phyloP scores from a whole-genome alignment of 2,888 invertebrate species.

The Caenorhabditis sp. region DNA sequence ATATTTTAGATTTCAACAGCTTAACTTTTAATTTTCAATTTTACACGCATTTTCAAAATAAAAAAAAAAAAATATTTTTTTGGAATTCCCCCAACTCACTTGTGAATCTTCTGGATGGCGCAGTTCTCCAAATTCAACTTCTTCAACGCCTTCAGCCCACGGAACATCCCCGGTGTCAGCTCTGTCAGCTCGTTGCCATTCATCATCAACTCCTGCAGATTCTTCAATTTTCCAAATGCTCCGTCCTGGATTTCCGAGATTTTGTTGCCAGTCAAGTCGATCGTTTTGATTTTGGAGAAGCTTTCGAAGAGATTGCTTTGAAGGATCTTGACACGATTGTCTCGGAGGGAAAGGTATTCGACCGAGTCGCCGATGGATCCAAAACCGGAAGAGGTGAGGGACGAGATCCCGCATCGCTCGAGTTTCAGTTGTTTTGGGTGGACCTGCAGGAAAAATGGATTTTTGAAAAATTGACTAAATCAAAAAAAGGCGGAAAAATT shows the following conservation, averaged over 20 bases:
- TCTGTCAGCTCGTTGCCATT: conserved; percentile 19
- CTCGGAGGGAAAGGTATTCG: conserved; percentile 69
- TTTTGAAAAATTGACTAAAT: neutral
- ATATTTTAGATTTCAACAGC: no score
- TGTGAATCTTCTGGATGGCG: conserved; percentile 30
- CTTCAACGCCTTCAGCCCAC: conserved; percentile 40
- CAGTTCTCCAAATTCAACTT: conserved; percentile 36
- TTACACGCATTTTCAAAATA: no score
- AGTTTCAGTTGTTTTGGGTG: conserved; percentile 68
- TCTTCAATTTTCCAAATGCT: conserved; percentile 66
- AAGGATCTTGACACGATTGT: conserved; percentile 76
- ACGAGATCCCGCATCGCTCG: conserved; percentile 68
- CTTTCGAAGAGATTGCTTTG: conserved; percentile 68
- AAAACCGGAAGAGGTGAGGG: conserved; percentile 73
- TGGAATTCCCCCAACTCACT: conserved; percentile 11
- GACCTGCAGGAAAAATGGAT: conserved; percentile 51
- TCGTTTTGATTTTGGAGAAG: conserved; percentile 65
- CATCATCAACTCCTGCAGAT: conserved; percentile 18
- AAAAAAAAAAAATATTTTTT: neutral
- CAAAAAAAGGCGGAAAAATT: no score
- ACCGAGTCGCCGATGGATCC: conserved; percentile 63
- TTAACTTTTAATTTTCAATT: no score
- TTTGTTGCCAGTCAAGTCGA: conserved; percentile 76
- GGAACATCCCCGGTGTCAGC: conserved; percentile 31
- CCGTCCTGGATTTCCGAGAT: conserved; percentile 72